Percentiles rank a stretch among this genome's conserved stretches.
These are phyloP conservation scores for Coccyzus lansbergi DNA, from an alignment of 2,797 vertebrate species.

Conservation along the genomic window DNA sequence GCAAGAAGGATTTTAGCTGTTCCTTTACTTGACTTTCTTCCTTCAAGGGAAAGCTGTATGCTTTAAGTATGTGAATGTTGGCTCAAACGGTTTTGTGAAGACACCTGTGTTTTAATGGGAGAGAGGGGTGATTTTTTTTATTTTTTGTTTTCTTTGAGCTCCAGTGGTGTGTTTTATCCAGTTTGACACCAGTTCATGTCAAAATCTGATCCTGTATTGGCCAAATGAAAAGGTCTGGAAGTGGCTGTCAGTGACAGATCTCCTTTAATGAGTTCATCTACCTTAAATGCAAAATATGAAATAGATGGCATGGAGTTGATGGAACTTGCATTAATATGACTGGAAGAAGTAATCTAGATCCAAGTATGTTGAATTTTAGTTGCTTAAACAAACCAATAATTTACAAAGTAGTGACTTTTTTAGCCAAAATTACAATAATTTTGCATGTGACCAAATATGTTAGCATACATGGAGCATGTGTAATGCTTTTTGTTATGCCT, in stretches of 20 bases:
- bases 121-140: background rate
- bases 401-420: background rate
- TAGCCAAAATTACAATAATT: background rate
- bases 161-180: background rate
- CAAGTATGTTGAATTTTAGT: background rate
- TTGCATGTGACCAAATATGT: rapidly evolving
- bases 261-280: background rate
- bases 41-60: background rate
- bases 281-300: background rate
- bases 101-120: background rate
- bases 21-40: background rate
- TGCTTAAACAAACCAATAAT: background rate
- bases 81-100: background rate
- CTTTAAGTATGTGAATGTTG: background rate
- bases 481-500: rapidly evolving
- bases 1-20: constrained; percentile 33
- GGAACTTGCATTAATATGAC: background rate
- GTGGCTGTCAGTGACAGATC: background rate
- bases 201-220: background rate
- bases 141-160: background rate
- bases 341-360: background rate
- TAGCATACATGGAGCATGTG: background rate
- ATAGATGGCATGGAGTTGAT: background rate
- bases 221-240: background rate
- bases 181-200: background rate